Base-by-base conservation (phyloP, 1,140 invertebrate species). In the Sarcophaga peregrina region DNA sequence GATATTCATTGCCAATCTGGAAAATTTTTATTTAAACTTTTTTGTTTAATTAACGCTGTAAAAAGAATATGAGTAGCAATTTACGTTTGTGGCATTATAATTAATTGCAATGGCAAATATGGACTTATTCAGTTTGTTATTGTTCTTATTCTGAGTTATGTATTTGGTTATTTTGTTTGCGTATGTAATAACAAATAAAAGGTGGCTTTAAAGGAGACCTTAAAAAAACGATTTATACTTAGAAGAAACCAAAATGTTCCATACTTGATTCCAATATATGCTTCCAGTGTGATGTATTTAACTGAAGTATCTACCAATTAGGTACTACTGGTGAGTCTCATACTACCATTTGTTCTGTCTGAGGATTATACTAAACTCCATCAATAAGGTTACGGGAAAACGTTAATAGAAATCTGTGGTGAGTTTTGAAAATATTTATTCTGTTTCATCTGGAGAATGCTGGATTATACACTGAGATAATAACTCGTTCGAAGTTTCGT, bases 31-130 rank as follows among this genome's bases (percentile, higher is more conserved):
- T 68, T 68, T 20, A 8, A 68, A 17, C 17, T 68, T 20, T n/a
- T 37, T 68, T 68, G 62, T 68, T 68, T 68, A 68, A 25, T 68
- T 17, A 17, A 8, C 20, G 25, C 25, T 17, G 10, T 68, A 68
- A 68, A 20, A 58, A 58, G 4, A 68, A 20, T 68, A 25, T 20
- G 62, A 25, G 17, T 20, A 68, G 20, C 20, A 25, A 25, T 20
- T 68, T 68, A 68, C 17, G 62, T 68, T 68, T 25, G 17, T 68
- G 9, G 62, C 62, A 68, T 68, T 20, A 15, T 68, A 68, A 68
- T 68, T 68, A 20, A 25, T 20, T 68, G 62, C 62, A 68, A 68
- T 20, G 62, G 20, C 17, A 68, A 68, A 20, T 20, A 9, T 68
- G 9, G n/a, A 6, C 62, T 68, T 68, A 9, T 25, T 68, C 20